Base-by-base conservation (phyloP, 1,140 invertebrate species). In the Calosoma granatense region DNA sequence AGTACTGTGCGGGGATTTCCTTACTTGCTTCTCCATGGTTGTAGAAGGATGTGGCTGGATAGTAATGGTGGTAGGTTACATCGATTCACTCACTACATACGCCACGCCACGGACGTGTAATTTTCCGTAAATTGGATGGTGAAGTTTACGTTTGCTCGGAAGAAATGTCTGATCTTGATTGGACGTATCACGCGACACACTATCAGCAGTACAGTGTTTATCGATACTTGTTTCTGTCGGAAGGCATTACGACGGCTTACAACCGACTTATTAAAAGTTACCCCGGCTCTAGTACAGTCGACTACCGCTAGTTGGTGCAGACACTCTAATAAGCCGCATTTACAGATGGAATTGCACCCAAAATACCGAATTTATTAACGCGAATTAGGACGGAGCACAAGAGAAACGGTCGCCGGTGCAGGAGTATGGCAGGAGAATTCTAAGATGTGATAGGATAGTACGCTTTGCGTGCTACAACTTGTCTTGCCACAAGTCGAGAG, bases 361-460 rank as follows among this genome's bases (percentile, higher is more conserved):
- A 47, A 47, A 47, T 47, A 17, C 26, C 26, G 41, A 47, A 47
- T 47, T 47, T 47, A 47, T 17, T 47, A 47, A 47, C 41, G 15
- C 9, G 41, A 47, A 47, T 47, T 47, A 47, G 41, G 41, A 47
- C 17, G 4, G 41, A 12, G 41, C 9, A 47, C 26, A 36, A n/a
- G n/a, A n/a, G n/a, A n/a, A n/a, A n/a, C n/a, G n/a, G n/a, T n/a
- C n/a, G n/a, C n/a, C n/a, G n/a, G n/a, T n/a, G n/a, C n/a, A n/a
- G n/a, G n/a, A n/a, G n/a, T n/a, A n/a, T n/a, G n/a, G n/a, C n/a
- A n/a, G n/a, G n/a, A n/a, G n/a, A n/a, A n/a, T n/a, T n/a, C n/a
- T n/a, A n/a, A n/a, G n/a, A n/a, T n/a, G n/a, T n/a, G n/a, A n/a
- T n/a, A n/a, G n/a, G n/a, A n/a, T n/a, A n/a, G n/a, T n/a, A n/a